phyloP scores from a whole-genome alignment of 2,888 invertebrate species.

The Caenorhabditis uteleia region DNA sequence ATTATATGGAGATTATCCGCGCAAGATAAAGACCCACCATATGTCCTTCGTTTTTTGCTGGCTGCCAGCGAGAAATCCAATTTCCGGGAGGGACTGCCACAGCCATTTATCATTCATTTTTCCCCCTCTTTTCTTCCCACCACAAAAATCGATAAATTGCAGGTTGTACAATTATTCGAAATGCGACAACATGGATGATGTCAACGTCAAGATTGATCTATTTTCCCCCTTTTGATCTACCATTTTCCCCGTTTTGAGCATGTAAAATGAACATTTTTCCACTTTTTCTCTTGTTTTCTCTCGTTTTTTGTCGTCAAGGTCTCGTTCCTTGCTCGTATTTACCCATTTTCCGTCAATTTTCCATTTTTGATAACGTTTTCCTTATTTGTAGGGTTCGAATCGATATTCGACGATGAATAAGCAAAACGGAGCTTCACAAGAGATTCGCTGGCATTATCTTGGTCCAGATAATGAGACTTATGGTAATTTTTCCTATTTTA shows the following conservation, averaged over 20 bases:
- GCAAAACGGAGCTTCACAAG: conserved; percentile 9
- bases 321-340: not conserved
- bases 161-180: conserved; percentile 59
- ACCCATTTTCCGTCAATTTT: too few species aligned
- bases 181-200: too few species aligned
- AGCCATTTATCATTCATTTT: not conserved
- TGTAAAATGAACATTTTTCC: not conserved
- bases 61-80: too few species aligned
- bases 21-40: too few species aligned
- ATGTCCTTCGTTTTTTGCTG: too few species aligned
- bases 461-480: conserved; percentile 45
- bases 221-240: too few species aligned
- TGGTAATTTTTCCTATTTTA: conserved; percentile 13
- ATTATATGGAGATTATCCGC: too few species aligned
- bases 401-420: conserved; percentile 11
- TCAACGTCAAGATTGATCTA: too few species aligned
- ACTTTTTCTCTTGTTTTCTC: not conserved
- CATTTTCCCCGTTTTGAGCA: too few species aligned
- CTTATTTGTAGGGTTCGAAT: not conserved
- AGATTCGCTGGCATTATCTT: conserved; percentile 44
- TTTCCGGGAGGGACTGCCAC: too few species aligned
- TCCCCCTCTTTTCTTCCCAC: not conserved
- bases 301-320: not conserved
- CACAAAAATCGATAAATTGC: conserved; percentile 4
- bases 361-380: conserved; percentile 4